These are phyloP conservation scores for Accipiter cooperii DNA, from an alignment of 2,113 vertebrate genomes.

Conservation along the genomic window DNA sequence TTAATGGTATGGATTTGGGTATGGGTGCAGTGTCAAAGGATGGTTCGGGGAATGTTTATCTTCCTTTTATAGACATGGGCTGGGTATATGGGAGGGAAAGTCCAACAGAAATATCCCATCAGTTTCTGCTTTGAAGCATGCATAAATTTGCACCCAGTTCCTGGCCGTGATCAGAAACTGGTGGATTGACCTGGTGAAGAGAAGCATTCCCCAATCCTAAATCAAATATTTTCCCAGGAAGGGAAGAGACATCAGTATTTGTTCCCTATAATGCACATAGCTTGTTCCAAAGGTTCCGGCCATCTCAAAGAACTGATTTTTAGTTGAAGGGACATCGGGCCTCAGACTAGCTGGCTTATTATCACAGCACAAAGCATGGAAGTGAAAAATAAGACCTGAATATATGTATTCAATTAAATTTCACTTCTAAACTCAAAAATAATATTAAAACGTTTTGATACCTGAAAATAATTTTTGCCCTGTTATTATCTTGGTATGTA, in stretches of 20 bases:
- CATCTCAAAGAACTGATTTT: neutral
- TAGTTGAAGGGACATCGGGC: neutral
- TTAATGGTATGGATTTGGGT: neutral
- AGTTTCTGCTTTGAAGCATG: neutral
- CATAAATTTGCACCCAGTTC: neutral
- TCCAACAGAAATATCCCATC: neutral
- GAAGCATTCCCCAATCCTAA: neutral
- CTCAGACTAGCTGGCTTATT: neutral
- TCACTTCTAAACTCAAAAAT: neutral
- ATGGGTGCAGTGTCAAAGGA: neutral
- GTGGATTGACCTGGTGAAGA: neutral
- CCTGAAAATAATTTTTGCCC: neutral
- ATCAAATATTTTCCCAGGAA: neutral
- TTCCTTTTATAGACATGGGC: neutral
- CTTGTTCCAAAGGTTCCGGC: neutral
- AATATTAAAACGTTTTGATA: neutral
- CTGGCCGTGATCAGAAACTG: neutral
- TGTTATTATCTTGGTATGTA: neutral
- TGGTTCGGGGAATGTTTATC: neutral
- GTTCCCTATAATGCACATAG: rapidly evolving
- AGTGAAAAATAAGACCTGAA: neutral
- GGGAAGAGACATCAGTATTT: neutral
- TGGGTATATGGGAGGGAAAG: neutral
- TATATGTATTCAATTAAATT: neutral
- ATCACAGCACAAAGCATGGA: neutral